phyloP scores from a whole-genome alignment of 2,113 vertebrate species.

The Procapra przewalskii region DNA sequence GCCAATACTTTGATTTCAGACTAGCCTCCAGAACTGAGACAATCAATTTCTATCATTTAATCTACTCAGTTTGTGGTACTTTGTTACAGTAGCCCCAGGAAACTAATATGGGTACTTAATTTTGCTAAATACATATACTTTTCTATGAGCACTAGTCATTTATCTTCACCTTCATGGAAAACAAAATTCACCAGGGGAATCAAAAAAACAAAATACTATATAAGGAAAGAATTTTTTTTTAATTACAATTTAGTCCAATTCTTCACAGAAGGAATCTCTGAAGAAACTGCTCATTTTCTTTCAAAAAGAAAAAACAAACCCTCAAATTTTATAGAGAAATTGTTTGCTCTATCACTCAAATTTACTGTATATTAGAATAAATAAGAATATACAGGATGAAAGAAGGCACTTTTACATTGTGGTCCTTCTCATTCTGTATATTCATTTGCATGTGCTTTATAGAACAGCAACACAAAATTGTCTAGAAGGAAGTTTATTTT shows the following conservation, averaged over 20 bases:
- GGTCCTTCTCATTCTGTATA: neutral
- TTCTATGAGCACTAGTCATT: neutral
- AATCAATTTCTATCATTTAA: neutral
- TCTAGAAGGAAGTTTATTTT: constrained; percentile 46
- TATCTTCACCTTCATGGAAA: neutral
- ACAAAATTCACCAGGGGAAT: neutral
- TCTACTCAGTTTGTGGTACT: neutral
- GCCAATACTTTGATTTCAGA: neutral
- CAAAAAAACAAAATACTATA: neutral
- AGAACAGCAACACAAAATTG: neutral
- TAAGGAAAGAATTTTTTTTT: neutral
- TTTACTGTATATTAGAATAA: neutral
- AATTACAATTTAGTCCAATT: neutral
- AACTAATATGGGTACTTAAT: neutral
- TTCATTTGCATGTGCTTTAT: neutral
- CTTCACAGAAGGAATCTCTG: neutral
- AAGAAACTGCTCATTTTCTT: neutral
- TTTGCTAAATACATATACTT: neutral
- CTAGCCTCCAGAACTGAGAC: neutral
- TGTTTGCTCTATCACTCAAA: neutral
- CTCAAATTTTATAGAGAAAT: neutral
- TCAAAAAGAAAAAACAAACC: neutral
- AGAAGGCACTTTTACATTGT: neutral
- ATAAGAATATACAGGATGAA: neutral
- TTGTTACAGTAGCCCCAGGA: neutral